Percentiles rank a stretch among this genome's conserved stretches.
Conservation (phyloP, 2,888 invertebrate species). For the Hofmannophila pseudospretella region DNA sequence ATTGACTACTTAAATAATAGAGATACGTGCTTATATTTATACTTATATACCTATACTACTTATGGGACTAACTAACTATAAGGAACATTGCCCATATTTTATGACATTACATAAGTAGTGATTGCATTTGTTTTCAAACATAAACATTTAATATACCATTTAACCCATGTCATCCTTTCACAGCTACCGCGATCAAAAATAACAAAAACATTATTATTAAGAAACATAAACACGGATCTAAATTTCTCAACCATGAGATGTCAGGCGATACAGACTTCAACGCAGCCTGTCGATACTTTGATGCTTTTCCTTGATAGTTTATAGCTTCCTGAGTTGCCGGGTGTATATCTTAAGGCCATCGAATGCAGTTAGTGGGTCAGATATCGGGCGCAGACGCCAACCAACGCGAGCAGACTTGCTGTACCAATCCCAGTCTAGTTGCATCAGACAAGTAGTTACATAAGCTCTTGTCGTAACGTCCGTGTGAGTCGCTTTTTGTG, state of each 20-base stretch:
- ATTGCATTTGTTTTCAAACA: too few relatives aligned
- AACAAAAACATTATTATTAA: not conserved
- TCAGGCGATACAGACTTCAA: not conserved
- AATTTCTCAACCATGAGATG: slow-evolving; percentile 4
- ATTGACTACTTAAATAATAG: too few relatives aligned
- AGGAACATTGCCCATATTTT: too few relatives aligned
- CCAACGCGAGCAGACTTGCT: slow-evolving; percentile 7
- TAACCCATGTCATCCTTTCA: too few relatives aligned
- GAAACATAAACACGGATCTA: slow-evolving; percentile 10
- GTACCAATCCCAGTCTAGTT: slow-evolving; percentile 37
- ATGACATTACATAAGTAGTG: too few relatives aligned
- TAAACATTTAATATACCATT: too few relatives aligned
- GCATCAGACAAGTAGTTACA: slow-evolving; percentile 46
- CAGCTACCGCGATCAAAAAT: not conserved
- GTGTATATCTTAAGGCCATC: slow-evolving; percentile 19
- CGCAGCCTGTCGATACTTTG: not conserved
- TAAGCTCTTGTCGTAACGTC: slow-evolving; percentile 35
- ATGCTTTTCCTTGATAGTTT: not conserved
- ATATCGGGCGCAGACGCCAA: slow-evolving; percentile 38
- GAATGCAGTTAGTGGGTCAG: slow-evolving; percentile 55
- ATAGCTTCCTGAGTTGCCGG: slow-evolving; percentile 10
- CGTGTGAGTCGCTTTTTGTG: slow-evolving; percentile 18
- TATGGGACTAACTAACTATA: too few relatives aligned
- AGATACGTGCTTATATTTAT: too few relatives aligned
- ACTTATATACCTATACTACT: too few relatives aligned